Conservation (phyloP, 30 jellyfish, hydroid and myxozoan genomes). For the Cassiopea andromeda region DNA sequence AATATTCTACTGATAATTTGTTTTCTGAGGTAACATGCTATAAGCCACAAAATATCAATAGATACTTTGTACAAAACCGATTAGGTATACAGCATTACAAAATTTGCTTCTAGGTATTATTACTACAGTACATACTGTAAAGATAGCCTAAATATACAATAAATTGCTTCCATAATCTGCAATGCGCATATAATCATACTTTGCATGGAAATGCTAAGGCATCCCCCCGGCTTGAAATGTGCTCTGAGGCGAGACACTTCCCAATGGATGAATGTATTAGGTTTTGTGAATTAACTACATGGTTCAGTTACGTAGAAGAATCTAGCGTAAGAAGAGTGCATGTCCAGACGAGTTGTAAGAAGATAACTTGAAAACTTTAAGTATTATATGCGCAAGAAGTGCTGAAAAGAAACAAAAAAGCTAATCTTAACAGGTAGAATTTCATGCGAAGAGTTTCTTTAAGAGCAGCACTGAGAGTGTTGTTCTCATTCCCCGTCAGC, state of each 20-base stretch:
- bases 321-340: background rate
- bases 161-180: too few species aligned
- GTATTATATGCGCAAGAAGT: background rate
- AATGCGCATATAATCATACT: too few species aligned
- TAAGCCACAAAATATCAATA: too few species aligned
- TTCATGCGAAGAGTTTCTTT: background rate
- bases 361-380: background rate
- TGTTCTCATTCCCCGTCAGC: background rate
- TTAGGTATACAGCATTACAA: too few species aligned
- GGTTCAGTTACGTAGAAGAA: conserved; percentile 5
- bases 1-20: too few species aligned
- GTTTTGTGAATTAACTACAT: conserved; percentile 3
- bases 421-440: conserved; percentile 16
- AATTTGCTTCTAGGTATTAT: too few species aligned
- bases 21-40: too few species aligned
- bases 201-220: too few species aligned
- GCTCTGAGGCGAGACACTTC: background rate
- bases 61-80: too few species aligned
- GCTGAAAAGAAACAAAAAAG: background rate
- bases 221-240: background rate
- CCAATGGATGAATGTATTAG: background rate
- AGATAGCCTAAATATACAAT: too few species aligned
- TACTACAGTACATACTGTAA: too few species aligned
- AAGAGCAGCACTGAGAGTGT: background rate
- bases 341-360: background rate